These are phyloP conservation scores for Papilio xuthus DNA, from an alignment of 1,140 invertebrate genomes.

Conservation along the genomic window DNA sequence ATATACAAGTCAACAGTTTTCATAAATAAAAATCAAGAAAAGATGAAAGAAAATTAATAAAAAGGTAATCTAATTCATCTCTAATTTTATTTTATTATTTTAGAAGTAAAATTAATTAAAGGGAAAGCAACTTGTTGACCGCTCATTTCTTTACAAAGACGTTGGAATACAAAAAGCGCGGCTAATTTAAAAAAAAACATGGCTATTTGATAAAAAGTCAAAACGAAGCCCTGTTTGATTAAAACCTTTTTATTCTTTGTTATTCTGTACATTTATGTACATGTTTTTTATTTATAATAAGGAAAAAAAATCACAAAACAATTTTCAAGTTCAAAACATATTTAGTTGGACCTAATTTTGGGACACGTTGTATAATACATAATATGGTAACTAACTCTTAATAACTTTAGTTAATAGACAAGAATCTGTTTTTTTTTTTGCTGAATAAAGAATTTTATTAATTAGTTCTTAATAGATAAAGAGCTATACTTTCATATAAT, in stretches of 20 bases:
- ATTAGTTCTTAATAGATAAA: too few species aligned
- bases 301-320: too few species aligned
- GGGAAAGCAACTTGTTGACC: background rate
- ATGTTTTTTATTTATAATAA: background rate
- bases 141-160: conserved; percentile 7
- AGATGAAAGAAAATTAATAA: background rate
- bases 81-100: background rate
- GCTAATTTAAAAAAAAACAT: conserved; percentile 17
- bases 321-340: too few species aligned
- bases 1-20: background rate
- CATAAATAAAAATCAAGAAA: background rate
- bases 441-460: too few species aligned
- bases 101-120: background rate
- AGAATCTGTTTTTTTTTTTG: too few species aligned
- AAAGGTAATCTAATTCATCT: background rate
- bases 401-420: too few species aligned
- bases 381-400: too few species aligned
- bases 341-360: too few species aligned
- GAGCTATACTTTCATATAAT: too few species aligned
- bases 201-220: background rate
- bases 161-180: background rate
- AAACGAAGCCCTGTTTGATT: background rate
- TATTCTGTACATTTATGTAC: background rate
- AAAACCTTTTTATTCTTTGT: background rate
- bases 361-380: too few species aligned